Evolutionary conservation across 2,113 vertebrate genomes (phyloP).

Genomic region (Toxotes chatareus): DNA sequence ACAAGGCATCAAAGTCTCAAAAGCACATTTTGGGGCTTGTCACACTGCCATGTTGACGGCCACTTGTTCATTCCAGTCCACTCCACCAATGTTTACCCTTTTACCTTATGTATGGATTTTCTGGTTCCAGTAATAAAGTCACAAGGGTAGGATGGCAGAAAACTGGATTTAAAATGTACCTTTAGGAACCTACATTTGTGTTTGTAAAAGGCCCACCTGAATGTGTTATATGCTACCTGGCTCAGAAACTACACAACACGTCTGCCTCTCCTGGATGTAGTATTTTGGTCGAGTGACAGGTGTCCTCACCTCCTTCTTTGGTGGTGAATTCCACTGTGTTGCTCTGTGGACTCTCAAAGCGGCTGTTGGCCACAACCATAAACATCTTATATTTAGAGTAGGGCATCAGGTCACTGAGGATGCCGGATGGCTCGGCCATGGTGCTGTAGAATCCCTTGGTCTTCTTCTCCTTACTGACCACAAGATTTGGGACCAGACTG

Average conservation of each 20-base stretch:
- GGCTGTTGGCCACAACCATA: slow-evolving; percentile 94
- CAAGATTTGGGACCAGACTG: slow-evolving; percentile 91
- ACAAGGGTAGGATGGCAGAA: neutral
- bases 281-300: neutral
- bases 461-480: slow-evolving; percentile 90
- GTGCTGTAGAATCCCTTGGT: slow-evolving; percentile 88
- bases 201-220: neutral
- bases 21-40: too few species aligned
- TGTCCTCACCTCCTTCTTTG: slow-evolving; percentile 91
- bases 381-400: slow-evolving; percentile 95
- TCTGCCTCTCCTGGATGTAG: neutral
- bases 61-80: neutral
- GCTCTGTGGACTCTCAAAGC: slow-evolving; percentile 90
- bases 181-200: neutral
- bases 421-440: slow-evolving; percentile 84
- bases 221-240: neutral
- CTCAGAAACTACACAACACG: neutral
- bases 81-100: neutral
- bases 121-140: too few species aligned
- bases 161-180: neutral
- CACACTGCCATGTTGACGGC: neutral
- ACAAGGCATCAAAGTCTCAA: neutral
- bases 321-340: slow-evolving; percentile 92
- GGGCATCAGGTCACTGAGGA: slow-evolving; percentile 90
- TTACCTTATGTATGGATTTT: too few species aligned